phyloP scores from a whole-genome alignment of 2,888 invertebrate genomes.

The Neoascia interrupta region DNA sequence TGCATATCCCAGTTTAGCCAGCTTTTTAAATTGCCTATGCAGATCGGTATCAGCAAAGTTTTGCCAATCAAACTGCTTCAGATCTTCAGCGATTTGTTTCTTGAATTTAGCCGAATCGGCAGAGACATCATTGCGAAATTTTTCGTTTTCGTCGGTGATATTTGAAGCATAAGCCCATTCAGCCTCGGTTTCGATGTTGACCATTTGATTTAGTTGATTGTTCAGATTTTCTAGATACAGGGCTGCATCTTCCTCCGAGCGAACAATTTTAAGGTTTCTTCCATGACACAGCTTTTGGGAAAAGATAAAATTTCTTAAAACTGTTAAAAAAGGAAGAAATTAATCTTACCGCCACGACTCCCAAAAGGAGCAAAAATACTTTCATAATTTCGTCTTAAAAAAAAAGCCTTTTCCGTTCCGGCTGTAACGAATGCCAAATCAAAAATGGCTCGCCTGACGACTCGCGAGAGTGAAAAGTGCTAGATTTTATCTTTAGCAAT shows the following conservation, averaged over 20 bases:
- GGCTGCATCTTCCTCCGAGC: conserved; percentile 81
- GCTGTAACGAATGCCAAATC: too few relatives aligned
- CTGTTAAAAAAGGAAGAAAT: neutral
- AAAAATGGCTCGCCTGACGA: too few relatives aligned
- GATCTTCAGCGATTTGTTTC: conserved; percentile 77
- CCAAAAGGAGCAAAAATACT: conserved; percentile 2
- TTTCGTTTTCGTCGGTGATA: conserved; percentile 86
- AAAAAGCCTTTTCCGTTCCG: too few relatives aligned
- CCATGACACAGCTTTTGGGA: conserved; percentile 47
- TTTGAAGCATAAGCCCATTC: conserved; percentile 89
- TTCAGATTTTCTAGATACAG: conserved; percentile 84
- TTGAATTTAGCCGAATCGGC: conserved; percentile 76
- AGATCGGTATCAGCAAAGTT: conserved; percentile 85
- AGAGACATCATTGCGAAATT: conserved; percentile 78
- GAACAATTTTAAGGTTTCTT: neutral
- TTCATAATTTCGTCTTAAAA: too few relatives aligned
- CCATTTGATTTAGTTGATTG: conserved; percentile 81
- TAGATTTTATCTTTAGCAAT: too few relatives aligned
- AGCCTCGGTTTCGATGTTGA: conserved; percentile 82
- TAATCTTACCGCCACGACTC: conserved; percentile 22
- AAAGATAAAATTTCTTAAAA: too few relatives aligned
- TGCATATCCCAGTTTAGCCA: conserved; percentile 86
- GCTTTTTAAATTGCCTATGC: conserved; percentile 87
- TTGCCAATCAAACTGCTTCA: conserved; percentile 85
- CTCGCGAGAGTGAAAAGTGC: too few relatives aligned